Base-by-base conservation (phyloP, 1,140 invertebrate genomes). In the Macrocentrus cingulum region DNA sequence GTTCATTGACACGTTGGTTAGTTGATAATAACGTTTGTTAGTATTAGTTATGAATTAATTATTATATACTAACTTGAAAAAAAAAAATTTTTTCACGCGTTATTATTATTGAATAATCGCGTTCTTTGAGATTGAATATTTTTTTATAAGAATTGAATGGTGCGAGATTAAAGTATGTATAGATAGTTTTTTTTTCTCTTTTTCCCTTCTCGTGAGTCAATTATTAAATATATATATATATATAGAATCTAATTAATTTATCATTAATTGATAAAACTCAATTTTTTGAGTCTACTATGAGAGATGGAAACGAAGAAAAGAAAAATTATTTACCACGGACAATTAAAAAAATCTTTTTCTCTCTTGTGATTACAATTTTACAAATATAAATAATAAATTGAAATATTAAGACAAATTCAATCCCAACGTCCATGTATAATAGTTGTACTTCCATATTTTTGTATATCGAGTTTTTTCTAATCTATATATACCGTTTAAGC, bases 391-490 rank as follows among this genome's bases (percentile, higher is more conserved):
- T n/a, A n/a, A n/a, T n/a, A n/a, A n/a, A n/a, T n/a, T n/a, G n/a
- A n/a, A n/a, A 20, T 22, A 23, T 29, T 29, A 32, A 11, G 32
- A 20, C 15, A 22, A 49, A 20, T 46, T 39, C 18, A 25, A 20
- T 53, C 50, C 45, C 18, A 32, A 45, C 22, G 56, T 57, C 20
- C 15, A 50, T 8, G 46, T 15, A 50, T 39, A 57, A 50, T 51
- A 50, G 23, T 61, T 44, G 60, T 62, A 67, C 62, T 62, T 71
- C 68, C 72, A 71, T 79, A 79, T 79, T 79, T 79, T 79, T 79
- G 70, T 79, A 77, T 69, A 73, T 72, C 67, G 64, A 66, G n/a
- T 75, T 71, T 75, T 77, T 79, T 79, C 68, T 77, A 75, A 69
- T 67, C 63, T 63, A 61, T n/a, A n/a, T n/a, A n/a, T 71, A 69